Percentiles rank a stretch among this genome's conserved stretches.
Evolutionary conservation across 2,113 vertebrate genomes (phyloP).

Genomic region (Notiomystis cincta): DNA sequence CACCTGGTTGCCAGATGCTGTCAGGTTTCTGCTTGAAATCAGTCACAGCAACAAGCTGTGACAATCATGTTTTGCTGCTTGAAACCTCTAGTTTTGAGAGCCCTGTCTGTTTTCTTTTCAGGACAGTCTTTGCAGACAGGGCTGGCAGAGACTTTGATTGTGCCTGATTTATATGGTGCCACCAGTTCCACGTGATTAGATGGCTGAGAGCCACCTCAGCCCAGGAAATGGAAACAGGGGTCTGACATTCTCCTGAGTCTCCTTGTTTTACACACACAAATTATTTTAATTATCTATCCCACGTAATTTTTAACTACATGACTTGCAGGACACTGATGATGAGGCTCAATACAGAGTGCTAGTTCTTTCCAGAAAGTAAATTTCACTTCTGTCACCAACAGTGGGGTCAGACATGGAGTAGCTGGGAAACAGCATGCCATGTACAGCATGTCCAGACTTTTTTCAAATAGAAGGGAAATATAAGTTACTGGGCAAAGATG

Average conservation of each 20-base stretch:
- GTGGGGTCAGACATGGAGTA: background rate
- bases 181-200: background rate
- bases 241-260: background rate
- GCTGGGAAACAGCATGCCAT: background rate
- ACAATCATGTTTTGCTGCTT: background rate
- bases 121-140: background rate
- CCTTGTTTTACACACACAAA: background rate
- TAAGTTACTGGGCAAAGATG: background rate
- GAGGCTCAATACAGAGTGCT: background rate
- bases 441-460: rapidly evolving
- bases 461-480: background rate
- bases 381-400: background rate
- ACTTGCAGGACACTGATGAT: background rate
- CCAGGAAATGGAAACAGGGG: background rate
- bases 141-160: background rate
- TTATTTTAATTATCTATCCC: background rate
- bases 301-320: background rate
- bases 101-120: background rate
- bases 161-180: background rate
- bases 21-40: conserved; percentile 3
- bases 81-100: background rate
- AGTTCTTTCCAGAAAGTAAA: background rate
- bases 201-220: background rate
- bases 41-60: background rate
- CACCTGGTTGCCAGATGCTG: background rate